phyloP scores from a whole-genome alignment of 1,140 invertebrate species.

The Andrena cerasifolii region DNA sequence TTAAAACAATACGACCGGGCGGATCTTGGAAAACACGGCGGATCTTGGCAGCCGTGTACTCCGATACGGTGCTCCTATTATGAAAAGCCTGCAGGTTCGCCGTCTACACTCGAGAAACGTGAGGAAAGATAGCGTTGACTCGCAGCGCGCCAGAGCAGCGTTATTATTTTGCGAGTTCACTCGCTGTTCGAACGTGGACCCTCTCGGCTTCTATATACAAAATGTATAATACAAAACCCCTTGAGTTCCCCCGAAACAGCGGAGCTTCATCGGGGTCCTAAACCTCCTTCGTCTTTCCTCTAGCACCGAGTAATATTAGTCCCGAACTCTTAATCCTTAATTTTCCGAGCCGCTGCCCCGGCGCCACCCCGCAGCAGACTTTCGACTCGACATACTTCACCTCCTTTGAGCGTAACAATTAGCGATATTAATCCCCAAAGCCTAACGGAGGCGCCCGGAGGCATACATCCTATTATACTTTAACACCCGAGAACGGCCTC shows the following conservation, averaged over 20 bases:
- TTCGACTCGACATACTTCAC: constrained; percentile 38
- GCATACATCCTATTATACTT: constrained; percentile 67
- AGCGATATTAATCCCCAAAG: constrained; percentile 74
- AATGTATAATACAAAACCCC: constrained; percentile 4
- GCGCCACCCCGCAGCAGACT: constrained; percentile 31
- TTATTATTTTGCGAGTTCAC: neutral
- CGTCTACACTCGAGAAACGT: neutral
- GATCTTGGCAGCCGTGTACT: neutral
- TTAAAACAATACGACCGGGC: constrained; percentile 61
- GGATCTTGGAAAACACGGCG: constrained; percentile 44
- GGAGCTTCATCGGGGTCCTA: constrained; percentile 38
- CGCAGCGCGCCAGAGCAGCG: neutral
- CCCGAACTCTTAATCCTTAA: constrained; percentile 71
- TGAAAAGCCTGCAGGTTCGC: neutral
- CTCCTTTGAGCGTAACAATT: constrained; percentile 76
- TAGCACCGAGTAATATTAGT: constrained; percentile 49
- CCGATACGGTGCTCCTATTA: neutral
- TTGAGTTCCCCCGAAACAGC: constrained; percentile 32
- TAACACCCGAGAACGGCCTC: constrained; percentile 63
- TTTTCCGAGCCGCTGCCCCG: constrained; percentile 68
- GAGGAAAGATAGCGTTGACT: neutral
- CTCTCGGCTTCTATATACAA: neutral
- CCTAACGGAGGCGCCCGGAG: constrained; percentile 47
- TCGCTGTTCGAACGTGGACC: constrained; percentile 9
- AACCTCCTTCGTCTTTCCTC: constrained; percentile 36